Conservation (phyloP, 2,113 vertebrate species). For the Camelus bactrianus region DNA sequence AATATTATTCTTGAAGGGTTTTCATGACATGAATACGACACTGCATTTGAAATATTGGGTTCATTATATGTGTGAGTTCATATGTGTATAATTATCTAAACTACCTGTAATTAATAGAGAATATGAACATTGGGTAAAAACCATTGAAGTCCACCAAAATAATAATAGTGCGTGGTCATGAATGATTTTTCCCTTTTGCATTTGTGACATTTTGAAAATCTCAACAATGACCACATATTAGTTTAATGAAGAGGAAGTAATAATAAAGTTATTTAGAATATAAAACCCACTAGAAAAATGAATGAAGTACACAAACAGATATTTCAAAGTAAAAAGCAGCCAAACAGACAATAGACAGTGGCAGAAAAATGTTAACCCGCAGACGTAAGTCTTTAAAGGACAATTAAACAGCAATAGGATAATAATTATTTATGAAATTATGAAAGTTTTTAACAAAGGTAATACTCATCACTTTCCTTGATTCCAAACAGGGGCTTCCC, state of each 20-base stretch:
- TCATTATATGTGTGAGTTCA: background rate
- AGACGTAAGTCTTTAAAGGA: background rate
- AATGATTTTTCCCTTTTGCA: background rate
- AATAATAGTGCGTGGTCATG: background rate
- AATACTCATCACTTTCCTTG: background rate
- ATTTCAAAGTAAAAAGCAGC: background rate
- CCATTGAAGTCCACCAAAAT: background rate
- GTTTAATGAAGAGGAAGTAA: background rate
- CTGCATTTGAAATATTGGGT: background rate
- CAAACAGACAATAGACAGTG: background rate
- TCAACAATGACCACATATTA: background rate
- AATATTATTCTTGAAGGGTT: background rate
- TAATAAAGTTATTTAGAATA: background rate
- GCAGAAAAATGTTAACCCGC: background rate
- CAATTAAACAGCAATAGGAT: background rate
- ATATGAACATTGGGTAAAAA: background rate
- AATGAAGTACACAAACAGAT: background rate
- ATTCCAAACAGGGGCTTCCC: background rate
- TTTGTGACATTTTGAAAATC: conserved; percentile 16
- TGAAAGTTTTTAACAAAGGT: background rate
- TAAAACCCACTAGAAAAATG: background rate
- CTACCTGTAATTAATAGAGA: background rate
- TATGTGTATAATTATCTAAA: background rate
- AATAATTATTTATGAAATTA: background rate
- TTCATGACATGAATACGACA: background rate